These are phyloP conservation scores for Apocrypta bakeri DNA, from an alignment of 1,140 invertebrate genomes.

Conservation along the genomic window DNA sequence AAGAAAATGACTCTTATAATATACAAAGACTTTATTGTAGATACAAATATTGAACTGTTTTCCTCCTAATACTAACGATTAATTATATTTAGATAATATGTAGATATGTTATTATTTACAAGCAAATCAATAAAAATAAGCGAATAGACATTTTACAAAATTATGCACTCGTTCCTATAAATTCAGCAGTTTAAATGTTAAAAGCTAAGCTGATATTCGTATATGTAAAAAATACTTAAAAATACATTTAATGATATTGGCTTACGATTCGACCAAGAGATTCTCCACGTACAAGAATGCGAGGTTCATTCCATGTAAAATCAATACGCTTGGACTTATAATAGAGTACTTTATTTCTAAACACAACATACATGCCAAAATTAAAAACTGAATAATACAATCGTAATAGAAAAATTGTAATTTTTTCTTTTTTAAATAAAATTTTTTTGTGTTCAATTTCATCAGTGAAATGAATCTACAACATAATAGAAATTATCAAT, in stretches of 20 bases:
- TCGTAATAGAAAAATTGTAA: no score
- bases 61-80: neutral
- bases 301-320: neutral
- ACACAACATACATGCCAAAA: neutral
- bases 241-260: neutral
- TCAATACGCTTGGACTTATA: neutral
- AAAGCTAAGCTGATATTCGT: neutral
- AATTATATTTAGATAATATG: constrained; percentile 3
- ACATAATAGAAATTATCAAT: neutral
- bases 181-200: constrained; percentile 11
- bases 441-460: no score
- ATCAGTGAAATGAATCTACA: no score
- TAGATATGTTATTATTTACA: constrained; percentile 40
- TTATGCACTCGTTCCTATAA: neutral
- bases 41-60: constrained; percentile 19
- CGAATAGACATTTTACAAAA: no score
- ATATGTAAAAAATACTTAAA: neutral
- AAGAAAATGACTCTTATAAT: neutral
- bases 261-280: neutral
- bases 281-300: neutral
- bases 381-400: neutral
- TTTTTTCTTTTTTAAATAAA: neutral
- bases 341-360: neutral
- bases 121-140: constrained; percentile 36
- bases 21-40: constrained; percentile 27